Evolutionary conservation across 2,113 vertebrate species (phyloP).

Genomic region (Chionomys nivalis): DNA sequence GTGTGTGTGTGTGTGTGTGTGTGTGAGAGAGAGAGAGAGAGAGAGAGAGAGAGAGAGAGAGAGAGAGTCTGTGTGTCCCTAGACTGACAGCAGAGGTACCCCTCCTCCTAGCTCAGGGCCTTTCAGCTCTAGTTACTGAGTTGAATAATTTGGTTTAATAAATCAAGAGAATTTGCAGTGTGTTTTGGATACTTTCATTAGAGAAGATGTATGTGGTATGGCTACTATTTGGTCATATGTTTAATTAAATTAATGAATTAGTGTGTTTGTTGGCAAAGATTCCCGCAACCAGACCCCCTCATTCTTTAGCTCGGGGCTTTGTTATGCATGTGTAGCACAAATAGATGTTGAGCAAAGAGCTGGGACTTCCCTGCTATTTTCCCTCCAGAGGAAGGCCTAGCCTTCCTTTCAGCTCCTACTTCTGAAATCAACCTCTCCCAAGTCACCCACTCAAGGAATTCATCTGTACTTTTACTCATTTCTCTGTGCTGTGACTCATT

Average conservation of each 20-base stretch:
- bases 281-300: slow-evolving; percentile 63
- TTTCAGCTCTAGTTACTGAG: slow-evolving; percentile 79
- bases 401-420: not conserved
- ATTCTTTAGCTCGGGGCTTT: slow-evolving; percentile 59
- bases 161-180: slow-evolving; percentile 83
- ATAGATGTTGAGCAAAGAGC: not conserved
- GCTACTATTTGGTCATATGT: slow-evolving; percentile 59
- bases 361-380: not conserved
- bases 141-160: slow-evolving; percentile 85
- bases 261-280: slow-evolving; percentile 77
- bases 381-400: not conserved
- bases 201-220: slow-evolving; percentile 81
- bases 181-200: slow-evolving; percentile 85
- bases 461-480: too few relatives aligned
- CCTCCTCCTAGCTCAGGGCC: slow-evolving; percentile 70
- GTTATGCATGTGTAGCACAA: not conserved
- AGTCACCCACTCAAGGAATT: too few relatives aligned
- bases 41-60: too few relatives aligned
- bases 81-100: slow-evolving; percentile 68
- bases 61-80: not conserved
- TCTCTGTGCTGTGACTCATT: not conserved
- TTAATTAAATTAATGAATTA: slow-evolving; percentile 78
- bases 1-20: not conserved
- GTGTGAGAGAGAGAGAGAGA: too few relatives aligned
- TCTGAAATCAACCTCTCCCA: not conserved